Evolutionary conservation across 2,888 invertebrate species (phyloP).

Genomic region (Hypolimnas misippus): DNA sequence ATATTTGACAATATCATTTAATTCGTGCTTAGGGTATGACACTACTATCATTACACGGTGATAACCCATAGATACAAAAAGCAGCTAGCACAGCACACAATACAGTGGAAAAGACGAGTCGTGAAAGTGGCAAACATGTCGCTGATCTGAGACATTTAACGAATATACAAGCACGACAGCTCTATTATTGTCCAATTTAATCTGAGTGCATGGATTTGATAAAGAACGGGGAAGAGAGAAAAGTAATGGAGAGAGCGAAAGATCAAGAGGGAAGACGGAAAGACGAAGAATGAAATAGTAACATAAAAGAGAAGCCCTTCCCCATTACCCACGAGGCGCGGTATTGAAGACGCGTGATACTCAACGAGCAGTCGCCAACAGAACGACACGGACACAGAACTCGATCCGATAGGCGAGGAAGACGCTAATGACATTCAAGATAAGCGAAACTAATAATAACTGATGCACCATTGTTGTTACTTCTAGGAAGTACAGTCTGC

Average conservation of each 20-base stretch:
- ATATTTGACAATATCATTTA: constrained; percentile 51
- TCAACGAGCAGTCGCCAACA: constrained; percentile 58
- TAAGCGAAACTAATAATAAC: constrained; percentile 72
- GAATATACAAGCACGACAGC: constrained; percentile 83
- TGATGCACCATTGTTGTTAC: constrained; percentile 79
- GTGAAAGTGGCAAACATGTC: constrained; percentile 81
- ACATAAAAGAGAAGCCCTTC: constrained; percentile 35
- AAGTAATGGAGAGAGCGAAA: constrained; percentile 56
- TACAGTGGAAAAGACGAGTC: constrained; percentile 82
- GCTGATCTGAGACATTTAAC: constrained; percentile 81
- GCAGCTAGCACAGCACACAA: constrained; percentile 84
- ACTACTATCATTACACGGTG: constrained; percentile 78
- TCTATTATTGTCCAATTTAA: constrained; percentile 76
- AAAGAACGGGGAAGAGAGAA: constrained; percentile 74
- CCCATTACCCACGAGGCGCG: constrained; percentile 35
- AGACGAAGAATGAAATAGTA: constrained; percentile 34
- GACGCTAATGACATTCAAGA: constrained; percentile 70
- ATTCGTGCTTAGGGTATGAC: constrained; percentile 73
- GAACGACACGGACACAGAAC: constrained; percentile 51
- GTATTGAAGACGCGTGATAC: constrained; percentile 54
- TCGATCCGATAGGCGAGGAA: constrained; percentile 67
- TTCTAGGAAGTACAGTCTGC: constrained; percentile 67
- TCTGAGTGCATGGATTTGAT: constrained; percentile 76
- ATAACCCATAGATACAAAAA: constrained; percentile 83
- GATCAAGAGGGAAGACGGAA: constrained; percentile 45